phyloP scores from a whole-genome alignment of 2,888 invertebrate genomes.

The Eledone cirrhosa region DNA sequence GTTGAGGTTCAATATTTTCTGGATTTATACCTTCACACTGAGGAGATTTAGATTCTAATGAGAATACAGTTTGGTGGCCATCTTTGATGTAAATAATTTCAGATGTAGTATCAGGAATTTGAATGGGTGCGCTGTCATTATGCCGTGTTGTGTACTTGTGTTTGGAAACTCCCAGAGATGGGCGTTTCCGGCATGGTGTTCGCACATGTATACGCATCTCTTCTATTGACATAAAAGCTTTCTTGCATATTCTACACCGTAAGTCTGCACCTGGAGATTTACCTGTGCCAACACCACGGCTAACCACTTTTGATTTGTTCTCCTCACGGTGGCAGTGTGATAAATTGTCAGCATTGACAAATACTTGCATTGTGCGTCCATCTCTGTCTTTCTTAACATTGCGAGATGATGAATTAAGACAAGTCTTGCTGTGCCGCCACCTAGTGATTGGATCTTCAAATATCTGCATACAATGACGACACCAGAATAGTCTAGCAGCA shows the following conservation, averaged over 20 bases:
- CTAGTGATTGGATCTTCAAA: conserved; percentile 59
- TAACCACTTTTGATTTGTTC: neutral
- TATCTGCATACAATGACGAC: conserved; percentile 60
- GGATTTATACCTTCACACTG: neutral
- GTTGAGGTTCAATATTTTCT: neutral
- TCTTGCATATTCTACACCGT: conserved; percentile 35
- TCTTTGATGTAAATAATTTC: conserved; percentile 24
- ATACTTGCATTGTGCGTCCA: conserved; percentile 19
- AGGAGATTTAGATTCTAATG: neutral
- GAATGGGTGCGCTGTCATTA: neutral
- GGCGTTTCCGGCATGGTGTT: conserved; percentile 33
- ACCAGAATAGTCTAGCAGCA: conserved; percentile 57
- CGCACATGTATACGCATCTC: conserved; percentile 36
- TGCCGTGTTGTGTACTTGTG: neutral
- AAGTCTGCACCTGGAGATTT: conserved; percentile 27
- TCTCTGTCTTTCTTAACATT: conserved; percentile 27
- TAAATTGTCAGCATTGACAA: conserved; percentile 4
- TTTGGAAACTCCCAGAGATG: neutral
- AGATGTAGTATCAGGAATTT: neutral
- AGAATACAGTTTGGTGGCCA: conserved; percentile 24
- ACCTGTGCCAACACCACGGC: neutral
- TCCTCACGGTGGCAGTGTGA: neutral
- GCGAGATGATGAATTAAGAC: conserved; percentile 31
- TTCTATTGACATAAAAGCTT: conserved; percentile 31
- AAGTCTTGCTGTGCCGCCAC: conserved; percentile 58